Evolutionary conservation across 64 coral and sea anemone genomes (phyloP), one percentile per base, ranked within the genome.

Genomic region (Stichodactyla mertensii): DNA sequence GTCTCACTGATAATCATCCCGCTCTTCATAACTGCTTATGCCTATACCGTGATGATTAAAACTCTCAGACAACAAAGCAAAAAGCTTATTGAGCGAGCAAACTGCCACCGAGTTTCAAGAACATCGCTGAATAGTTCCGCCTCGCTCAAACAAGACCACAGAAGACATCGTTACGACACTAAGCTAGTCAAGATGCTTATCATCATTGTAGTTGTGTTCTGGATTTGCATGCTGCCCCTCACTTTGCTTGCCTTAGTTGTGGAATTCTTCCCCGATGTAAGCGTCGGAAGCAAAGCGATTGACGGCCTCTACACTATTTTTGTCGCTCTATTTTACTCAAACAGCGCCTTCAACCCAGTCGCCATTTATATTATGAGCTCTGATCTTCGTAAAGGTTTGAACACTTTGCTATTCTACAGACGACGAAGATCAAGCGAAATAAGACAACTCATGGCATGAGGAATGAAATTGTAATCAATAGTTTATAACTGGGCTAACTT

Each of bases 311-410:
- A 88, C 52, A 56, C 85, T 10, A 84, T 92, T 15, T 87, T 83
- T 28, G 89, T 90, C 8, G 91, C 91, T 16, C 53, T 96, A 24
- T 96, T 96, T 86, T 93, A 93, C 15, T 89, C 87, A 57, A 96
- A 96, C 82, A 96, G 94, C 53, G 91, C 94, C 55, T 96, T 96
- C 16, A 96, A 96, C 52, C 94, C 94, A n/a, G 81, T 96, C 4
- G 94, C 94, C 64, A 92, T 96, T 12, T 96, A 93, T 57, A 87
- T 93, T 52, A 88, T 96, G 91, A 96, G 94, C 64, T 96, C 94
- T 60, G 94, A 96, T 16, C 53, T 90, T 22, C 82, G 94, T 55
- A 87, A 87, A 31, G 84, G 84, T 13, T 55, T 87, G 13, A 87
- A 91, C 23, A 55, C 78, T 14, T 82, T 91, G 10, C 69, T 87